These are phyloP conservation scores for Strongylocentrotus purpuratus DNA, from an alignment of 35 echinoderm and acorn worm genomes.

Conservation along the genomic window DNA sequence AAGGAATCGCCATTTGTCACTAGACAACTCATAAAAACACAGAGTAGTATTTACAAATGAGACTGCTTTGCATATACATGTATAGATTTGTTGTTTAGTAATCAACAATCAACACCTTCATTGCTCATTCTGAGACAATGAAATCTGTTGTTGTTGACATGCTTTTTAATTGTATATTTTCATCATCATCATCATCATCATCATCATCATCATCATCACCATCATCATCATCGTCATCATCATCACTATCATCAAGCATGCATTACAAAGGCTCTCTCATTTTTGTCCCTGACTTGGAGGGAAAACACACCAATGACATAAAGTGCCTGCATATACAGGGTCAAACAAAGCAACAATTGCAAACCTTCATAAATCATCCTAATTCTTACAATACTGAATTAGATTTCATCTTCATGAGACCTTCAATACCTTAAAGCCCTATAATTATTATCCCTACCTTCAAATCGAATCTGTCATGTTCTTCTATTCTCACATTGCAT, in stretches of 20 bases:
- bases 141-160: neutral
- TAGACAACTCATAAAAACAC: neutral
- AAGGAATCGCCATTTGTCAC: too few relatives aligned
- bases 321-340: constrained; percentile 19
- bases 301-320: neutral
- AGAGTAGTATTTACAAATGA: neutral
- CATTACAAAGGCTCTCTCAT: constrained; percentile 48
- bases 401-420: constrained; percentile 47
- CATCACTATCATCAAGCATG: neutral
- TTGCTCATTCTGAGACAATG: neutral
- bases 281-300: constrained; percentile 15
- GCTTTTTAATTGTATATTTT: neutral
- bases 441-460: neutral
- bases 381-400: constrained; percentile 45
- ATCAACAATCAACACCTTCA: neutral
- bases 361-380: constrained; percentile 47
- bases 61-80: neutral
- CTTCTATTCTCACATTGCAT: neutral
- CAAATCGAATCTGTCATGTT: neutral
- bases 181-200: neutral
- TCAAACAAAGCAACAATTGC: neutral
- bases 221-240: neutral
- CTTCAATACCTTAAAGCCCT: neutral
- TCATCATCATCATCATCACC: constrained; percentile 1
- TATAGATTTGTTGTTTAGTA: neutral